Evolutionary conservation across 2,797 vertebrate genomes (phyloP).

Genomic region (Thalassophryne amazonica): DNA sequence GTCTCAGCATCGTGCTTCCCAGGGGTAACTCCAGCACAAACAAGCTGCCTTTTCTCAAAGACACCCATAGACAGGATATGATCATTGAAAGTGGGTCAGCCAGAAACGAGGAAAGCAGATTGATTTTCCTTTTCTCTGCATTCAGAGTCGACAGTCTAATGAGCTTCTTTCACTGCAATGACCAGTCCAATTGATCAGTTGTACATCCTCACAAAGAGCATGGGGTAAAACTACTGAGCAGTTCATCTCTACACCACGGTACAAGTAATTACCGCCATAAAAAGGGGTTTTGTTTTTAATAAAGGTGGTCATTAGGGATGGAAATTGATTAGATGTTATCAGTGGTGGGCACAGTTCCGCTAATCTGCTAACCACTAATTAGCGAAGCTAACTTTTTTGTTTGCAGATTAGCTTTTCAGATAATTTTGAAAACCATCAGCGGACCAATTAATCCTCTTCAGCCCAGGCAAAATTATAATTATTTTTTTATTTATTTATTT

Average conservation of each 20-base stretch:
- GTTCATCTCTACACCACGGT: not conserved
- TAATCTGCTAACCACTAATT: too few species aligned
- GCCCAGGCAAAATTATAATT: too few species aligned
- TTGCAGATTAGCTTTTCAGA: too few species aligned
- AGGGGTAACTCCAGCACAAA: conserved; percentile 39
- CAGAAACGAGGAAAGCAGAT: conserved; percentile 54
- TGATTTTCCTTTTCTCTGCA: conserved; percentile 38
- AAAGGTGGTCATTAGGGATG: too few species aligned
- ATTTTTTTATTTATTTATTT: too few species aligned
- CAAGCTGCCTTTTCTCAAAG: conserved; percentile 51
- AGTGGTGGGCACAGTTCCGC: too few species aligned
- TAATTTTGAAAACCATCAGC: too few species aligned
- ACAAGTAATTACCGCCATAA: too few species aligned
- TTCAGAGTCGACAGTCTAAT: conserved; percentile 31
- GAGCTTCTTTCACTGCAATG: conserved; percentile 34
- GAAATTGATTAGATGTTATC: too few species aligned
- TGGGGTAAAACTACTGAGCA: not conserved
- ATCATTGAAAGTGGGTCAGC: conserved; percentile 53
- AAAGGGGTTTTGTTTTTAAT: too few species aligned
- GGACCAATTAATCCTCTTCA: too few species aligned
- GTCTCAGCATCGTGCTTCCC: conserved; percentile 25
- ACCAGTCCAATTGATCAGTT: conserved; percentile 27
- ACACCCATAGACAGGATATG: conserved; percentile 52
- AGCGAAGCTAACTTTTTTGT: too few species aligned
- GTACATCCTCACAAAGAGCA: not conserved